phyloP scores from a whole-genome alignment of 2,888 invertebrate genomes.

The Agonopterix subpropinquella region DNA sequence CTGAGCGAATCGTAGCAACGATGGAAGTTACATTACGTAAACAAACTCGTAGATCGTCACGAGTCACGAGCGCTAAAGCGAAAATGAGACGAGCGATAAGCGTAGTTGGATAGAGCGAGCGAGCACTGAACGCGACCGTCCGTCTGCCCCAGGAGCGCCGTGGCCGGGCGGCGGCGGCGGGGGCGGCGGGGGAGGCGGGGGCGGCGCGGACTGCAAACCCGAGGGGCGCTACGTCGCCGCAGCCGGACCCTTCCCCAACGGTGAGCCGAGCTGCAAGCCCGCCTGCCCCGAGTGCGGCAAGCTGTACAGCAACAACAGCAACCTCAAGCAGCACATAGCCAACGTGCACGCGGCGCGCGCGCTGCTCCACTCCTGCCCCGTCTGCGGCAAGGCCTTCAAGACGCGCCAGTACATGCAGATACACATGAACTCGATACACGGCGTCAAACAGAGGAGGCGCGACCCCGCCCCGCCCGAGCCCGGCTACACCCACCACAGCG shows the following conservation, averaged over 20 bases:
- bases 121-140: conserved; percentile 53
- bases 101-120: conserved; percentile 2
- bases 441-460: conserved; percentile 77
- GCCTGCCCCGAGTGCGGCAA: conserved; percentile 81
- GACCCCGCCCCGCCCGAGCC: conserved; percentile 50
- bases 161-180: conserved; percentile 27
- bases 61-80: background rate
- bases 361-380: conserved; percentile 77
- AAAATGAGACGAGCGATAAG: background rate
- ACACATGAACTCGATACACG: conserved; percentile 81
- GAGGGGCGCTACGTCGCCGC: conserved; percentile 30
- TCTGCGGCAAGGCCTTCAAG: conserved; percentile 81
- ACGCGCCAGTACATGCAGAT: conserved; percentile 83
- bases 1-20: conserved; percentile 20
- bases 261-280: conserved; percentile 59
- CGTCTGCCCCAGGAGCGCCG: conserved; percentile 53
- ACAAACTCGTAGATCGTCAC: background rate
- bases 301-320: conserved; percentile 81
- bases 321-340: conserved; percentile 81
- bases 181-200: conserved; percentile 29
- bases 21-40: conserved; percentile 22
- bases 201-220: conserved; percentile 57
- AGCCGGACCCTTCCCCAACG: conserved; percentile 39
- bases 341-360: conserved; percentile 80
- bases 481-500: conserved; percentile 45